A percentile compares a stretch with the other conserved stretches of the same genome.
These are phyloP conservation scores for Cyrtorhinus lividipennis DNA, from an alignment of 1,140 invertebrate species.

Conservation along the genomic window DNA sequence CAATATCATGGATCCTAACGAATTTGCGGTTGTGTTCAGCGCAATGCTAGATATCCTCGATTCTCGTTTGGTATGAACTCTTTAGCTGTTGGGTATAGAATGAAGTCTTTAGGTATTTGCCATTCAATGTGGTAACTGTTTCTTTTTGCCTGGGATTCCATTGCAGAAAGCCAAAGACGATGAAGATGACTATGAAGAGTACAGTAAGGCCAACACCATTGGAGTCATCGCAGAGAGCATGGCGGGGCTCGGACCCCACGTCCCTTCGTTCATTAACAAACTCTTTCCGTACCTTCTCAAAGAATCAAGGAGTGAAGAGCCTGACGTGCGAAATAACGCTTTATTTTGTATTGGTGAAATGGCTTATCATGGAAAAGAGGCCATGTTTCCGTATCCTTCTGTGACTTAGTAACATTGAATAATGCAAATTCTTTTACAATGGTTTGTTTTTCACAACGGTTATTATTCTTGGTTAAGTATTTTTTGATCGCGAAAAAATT, in stretches of 20 bases:
- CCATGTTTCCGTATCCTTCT: slow-evolving; percentile 43
- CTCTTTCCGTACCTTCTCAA: slow-evolving; percentile 47
- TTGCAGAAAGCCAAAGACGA: slow-evolving; percentile 3
- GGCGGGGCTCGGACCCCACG: slow-evolving; percentile 38
- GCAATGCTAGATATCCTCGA: slow-evolving; percentile 35
- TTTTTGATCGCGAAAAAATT: too few species aligned
- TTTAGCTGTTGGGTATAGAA: too few species aligned
- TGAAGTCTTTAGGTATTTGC: too few species aligned
- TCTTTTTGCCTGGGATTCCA: too few species aligned
- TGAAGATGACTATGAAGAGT: slow-evolving; percentile 11
- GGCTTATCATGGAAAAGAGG: slow-evolving; percentile 42
- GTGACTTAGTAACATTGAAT: slow-evolving; percentile 1
- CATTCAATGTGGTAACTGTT: too few species aligned
- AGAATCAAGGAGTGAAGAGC: slow-evolving; percentile 42
- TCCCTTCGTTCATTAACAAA: slow-evolving; percentile 39
- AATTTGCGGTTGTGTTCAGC: slow-evolving; percentile 51
- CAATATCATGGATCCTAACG: slow-evolving; percentile 42
- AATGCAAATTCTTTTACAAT: not conserved
- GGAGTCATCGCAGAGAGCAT: slow-evolving; percentile 62
- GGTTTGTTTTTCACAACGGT: too few species aligned
- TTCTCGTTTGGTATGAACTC: slow-evolving; percentile 14
- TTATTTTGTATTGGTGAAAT: slow-evolving; percentile 63
- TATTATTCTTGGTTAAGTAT: too few species aligned
- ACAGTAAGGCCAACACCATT: slow-evolving; percentile 31
- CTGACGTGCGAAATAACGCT: slow-evolving; percentile 60